Base-by-base conservation (phyloP, 2,113 vertebrate species). In the Pandion haliaetus region DNA sequence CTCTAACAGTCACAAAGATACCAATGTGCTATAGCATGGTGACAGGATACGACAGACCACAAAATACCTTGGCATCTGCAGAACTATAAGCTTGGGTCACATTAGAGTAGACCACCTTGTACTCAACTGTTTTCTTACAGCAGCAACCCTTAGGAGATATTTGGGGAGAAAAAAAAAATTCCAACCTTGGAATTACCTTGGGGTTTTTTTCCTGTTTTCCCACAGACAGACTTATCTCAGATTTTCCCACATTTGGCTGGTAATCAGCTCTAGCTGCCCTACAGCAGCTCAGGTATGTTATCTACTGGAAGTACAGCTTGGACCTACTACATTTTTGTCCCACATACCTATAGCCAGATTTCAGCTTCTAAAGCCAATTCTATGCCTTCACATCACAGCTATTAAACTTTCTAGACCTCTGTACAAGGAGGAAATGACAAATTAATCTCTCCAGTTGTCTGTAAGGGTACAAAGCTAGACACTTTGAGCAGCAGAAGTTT, bases 11-110 rank as follows among this genome's bases (percentile, higher is more conserved):
- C 58, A 65, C 36, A 71, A 31, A 67, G 47, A 36, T 2, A 32
- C 34, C 59, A 74, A 16, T 1, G 1, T 23, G 45, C 38, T 40
- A 2, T 1, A 24, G 65, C 74, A 34, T 0, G 6, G 79, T n/a
- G 31, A 62, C 11, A 52, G 54, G 69, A 40, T 26, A 34, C 2
- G 2, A 28, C 2, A 59, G 49, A 34, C 14, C 42, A 55, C 32
- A 50, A 52, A 9, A 14, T 4, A 32, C 17, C 38, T 6, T 26
- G n/a, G 63, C 47, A 44, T 44, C 49, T 47, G 49, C 55, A 86
- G 67, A 70, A 49, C n/a, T 70, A 5, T 54, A 62, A 80, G 32
- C 29, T 54, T 59, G 29, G 36, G 58, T 49, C 24, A 73, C 2
- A 1, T 47, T n/a, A 40, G 4, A 61, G 28, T 8, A 31, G 7